Evolutionary conservation across 2,113 vertebrate genomes (phyloP), one percentile per base, ranked within the genome.

Genomic region (Chionomys nivalis): DNA sequence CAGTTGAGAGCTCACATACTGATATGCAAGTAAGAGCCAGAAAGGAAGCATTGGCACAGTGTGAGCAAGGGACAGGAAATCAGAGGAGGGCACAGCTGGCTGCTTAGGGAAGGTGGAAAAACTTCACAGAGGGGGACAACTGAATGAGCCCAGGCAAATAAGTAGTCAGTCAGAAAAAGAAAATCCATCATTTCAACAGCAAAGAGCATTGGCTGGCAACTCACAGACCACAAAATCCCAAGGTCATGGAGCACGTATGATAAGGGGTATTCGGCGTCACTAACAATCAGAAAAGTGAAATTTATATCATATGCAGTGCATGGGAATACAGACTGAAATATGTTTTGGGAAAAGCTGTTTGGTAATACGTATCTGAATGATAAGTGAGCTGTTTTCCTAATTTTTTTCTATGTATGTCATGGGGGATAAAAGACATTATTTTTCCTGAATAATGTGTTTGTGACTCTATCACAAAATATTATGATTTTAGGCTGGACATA

Each of bases 261-360:
- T 24, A 68, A 87, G n/a, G 87, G 23, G 39, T 79, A 31, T 65
- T 75, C 36, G 85, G 1, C 47, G 52, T 94, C 47, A 70, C 13
- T 87, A 68, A 47, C 61, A 68, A 88, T 92, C n/a, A 70, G 86
- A 92, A 92, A 83, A 87, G 82, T 75, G 55, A 49, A 88, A 93
- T 90, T 68, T 55, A 58, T 90, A 33, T 85, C 63, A 44, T 86
- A 44, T 17, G 83, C 0, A 39, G 89, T 89, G 9, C 16, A 63
- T 75, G 14, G 16, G 17, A 89, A 70, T 79, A 87, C 55, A 94
- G 87, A 63, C 63, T 91, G 33, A 36, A 73, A 89, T 70, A 24
- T 23, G 44, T 73, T 87, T 87, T 52, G 47, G 13, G 39, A 78
- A 61, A 61, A 93, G 16, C 36, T 87, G 47, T 72, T 78, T 90